phyloP scores from a whole-genome alignment of 2,113 vertebrate species.

The Cyprinodon tularosa region DNA sequence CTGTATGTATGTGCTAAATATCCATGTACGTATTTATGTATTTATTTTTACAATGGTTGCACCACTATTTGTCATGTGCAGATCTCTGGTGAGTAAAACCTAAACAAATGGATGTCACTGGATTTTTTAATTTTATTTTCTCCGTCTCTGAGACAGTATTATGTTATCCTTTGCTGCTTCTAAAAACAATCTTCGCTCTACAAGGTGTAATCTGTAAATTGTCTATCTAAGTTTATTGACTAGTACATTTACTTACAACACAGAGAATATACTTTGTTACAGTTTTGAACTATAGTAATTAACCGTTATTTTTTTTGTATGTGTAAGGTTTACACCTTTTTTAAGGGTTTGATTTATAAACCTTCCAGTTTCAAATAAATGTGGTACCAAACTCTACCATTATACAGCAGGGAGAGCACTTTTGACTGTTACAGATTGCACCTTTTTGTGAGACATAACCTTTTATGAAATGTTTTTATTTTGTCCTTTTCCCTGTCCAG shows the following conservation, averaged over 20 bases:
- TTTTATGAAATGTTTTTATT: constrained; percentile 61
- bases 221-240: constrained; percentile 61
- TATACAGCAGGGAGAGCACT: constrained; percentile 71
- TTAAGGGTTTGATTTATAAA: constrained; percentile 65
- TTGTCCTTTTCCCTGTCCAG: constrained; percentile 21
- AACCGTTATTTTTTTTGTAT: constrained; percentile 57
- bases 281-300: constrained; percentile 46
- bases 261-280: constrained; percentile 40
- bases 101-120: constrained; percentile 71
- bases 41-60: constrained; percentile 78
- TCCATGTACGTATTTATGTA: constrained; percentile 80
- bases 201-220: constrained; percentile 79
- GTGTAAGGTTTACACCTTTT: constrained; percentile 54
- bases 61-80: constrained; percentile 64
- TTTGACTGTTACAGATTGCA: constrained; percentile 79
- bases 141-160: constrained; percentile 66
- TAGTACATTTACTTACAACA: constrained; percentile 40
- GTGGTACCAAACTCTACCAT: constrained; percentile 44
- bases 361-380: constrained; percentile 38
- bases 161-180: constrained; percentile 67
- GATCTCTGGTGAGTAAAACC: constrained; percentile 46
- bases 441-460: constrained; percentile 66
- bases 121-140: constrained; percentile 53
- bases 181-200: constrained; percentile 46
- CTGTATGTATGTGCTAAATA: constrained; percentile 77